phyloP scores from a whole-genome alignment of 2,113 vertebrate genomes.

The Centropus unirufus region DNA sequence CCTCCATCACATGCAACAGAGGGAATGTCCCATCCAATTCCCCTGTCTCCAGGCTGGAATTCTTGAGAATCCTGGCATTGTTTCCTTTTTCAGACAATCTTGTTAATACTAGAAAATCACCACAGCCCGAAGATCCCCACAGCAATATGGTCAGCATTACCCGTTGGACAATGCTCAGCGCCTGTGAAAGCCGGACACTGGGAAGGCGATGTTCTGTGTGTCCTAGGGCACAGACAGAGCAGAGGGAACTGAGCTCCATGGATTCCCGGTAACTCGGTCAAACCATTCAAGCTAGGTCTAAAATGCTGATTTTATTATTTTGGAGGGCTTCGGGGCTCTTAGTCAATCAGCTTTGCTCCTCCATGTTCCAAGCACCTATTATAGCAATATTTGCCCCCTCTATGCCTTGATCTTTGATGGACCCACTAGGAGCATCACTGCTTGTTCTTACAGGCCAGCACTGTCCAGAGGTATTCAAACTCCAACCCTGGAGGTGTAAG shows the following conservation, averaged over 20 bases:
- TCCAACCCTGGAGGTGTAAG: not conserved
- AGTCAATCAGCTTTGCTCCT: not conserved
- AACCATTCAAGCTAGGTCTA: not conserved
- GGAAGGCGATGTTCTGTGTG: not conserved
- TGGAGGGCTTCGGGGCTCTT: not conserved
- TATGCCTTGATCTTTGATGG: not conserved
- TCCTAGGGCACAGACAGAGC: not conserved
- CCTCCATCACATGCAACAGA: not conserved
- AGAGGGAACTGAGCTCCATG: not conserved
- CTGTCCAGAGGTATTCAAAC: not conserved
- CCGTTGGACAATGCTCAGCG: not conserved
- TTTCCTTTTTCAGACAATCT: not conserved
- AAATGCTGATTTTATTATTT: not conserved
- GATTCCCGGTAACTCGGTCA: not conserved
- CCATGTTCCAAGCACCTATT: not conserved
- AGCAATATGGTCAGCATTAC: not conserved
- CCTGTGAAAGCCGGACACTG: not conserved
- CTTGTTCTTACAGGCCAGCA: not conserved
- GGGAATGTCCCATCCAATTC: constrained; percentile 6
- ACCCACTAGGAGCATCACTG: not conserved
- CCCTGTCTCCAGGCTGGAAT: not conserved
- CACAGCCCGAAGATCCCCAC: not conserved
- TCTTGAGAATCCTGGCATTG: constrained; percentile 47
- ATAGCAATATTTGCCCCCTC: not conserved
- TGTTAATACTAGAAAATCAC: constrained; percentile 3